phyloP scores from a whole-genome alignment of 2,797 vertebrate species.

The Sebastes dallii region DNA sequence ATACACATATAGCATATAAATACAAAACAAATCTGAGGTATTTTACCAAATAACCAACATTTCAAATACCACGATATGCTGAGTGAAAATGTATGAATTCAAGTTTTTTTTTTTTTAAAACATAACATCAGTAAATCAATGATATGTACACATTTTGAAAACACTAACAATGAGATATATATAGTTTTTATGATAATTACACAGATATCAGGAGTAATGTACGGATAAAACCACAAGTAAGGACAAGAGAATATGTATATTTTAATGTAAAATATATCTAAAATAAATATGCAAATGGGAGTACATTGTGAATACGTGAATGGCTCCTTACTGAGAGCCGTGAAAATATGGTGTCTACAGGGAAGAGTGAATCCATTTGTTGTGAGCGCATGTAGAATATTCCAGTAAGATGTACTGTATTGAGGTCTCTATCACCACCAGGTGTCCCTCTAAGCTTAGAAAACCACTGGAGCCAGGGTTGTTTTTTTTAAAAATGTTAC shows the following conservation, averaged over 20 bases:
- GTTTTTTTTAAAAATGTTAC: no score
- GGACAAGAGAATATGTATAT: background rate
- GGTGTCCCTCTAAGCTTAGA: conserved; percentile 29
- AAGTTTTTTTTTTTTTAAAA: background rate
- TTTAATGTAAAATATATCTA: background rate
- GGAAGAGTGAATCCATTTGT: background rate
- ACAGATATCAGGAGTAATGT: background rate
- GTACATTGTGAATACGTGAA: background rate
- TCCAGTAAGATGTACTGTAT: background rate
- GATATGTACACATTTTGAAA: background rate
- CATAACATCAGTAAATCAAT: background rate
- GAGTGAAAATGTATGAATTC: background rate
- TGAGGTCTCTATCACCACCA: conserved; percentile 27
- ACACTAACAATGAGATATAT: background rate
- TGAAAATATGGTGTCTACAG: background rate
- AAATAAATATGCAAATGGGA: background rate
- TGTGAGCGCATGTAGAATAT: background rate
- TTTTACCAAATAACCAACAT: background rate
- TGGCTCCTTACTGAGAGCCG: background rate
- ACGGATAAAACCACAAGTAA: background rate
- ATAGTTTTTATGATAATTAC: background rate
- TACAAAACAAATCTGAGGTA: background rate
- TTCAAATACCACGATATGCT: background rate
- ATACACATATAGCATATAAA: background rate
- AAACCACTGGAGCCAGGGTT: background rate